These are phyloP conservation scores for Natrix natrix DNA, from an alignment of 2,797 vertebrate genomes.

Conservation along the genomic window DNA sequence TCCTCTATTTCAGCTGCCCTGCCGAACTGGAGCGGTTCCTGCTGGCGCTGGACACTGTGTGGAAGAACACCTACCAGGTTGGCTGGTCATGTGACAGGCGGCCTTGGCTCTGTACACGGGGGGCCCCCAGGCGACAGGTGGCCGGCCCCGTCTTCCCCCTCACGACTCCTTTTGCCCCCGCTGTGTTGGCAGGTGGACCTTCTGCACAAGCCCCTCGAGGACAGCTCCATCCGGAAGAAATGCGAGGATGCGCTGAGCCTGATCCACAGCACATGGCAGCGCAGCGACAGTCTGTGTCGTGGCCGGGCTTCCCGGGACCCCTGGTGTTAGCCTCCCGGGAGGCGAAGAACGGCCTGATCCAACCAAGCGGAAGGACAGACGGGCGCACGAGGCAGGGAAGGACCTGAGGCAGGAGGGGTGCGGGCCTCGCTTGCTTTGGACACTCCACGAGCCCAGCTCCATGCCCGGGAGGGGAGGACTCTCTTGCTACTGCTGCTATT, in stretches of 20 bases:
- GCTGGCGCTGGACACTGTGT: conserved; percentile 71
- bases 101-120: background rate
- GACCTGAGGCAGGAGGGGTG: background rate
- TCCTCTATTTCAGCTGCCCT: conserved; percentile 90
- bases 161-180: fast-evolving
- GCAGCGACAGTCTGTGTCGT: conserved; percentile 92
- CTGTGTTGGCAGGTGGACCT: conserved; percentile 79
- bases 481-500: background rate
- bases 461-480: background rate
- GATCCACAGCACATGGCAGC: conserved; percentile 91
- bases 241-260: conserved; percentile 87
- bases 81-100: fast-evolving
- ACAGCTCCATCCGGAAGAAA: conserved; percentile 80
- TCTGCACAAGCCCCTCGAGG: conserved; percentile 75
- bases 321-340: conserved; percentile 85
- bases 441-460: background rate
- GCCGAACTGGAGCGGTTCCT: conserved; percentile 88
- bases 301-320: conserved; percentile 91
- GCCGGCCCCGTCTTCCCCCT: fast-evolving
- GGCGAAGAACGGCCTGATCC: fast-evolving
- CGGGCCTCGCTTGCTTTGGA: background rate
- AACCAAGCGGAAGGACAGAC: background rate
- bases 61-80: conserved; percentile 90
- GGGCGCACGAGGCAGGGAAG: too few species aligned
- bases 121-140: fast-evolving